Base-by-base conservation (phyloP, 2,113 vertebrate genomes). In the Myodes glareolus region DNA sequence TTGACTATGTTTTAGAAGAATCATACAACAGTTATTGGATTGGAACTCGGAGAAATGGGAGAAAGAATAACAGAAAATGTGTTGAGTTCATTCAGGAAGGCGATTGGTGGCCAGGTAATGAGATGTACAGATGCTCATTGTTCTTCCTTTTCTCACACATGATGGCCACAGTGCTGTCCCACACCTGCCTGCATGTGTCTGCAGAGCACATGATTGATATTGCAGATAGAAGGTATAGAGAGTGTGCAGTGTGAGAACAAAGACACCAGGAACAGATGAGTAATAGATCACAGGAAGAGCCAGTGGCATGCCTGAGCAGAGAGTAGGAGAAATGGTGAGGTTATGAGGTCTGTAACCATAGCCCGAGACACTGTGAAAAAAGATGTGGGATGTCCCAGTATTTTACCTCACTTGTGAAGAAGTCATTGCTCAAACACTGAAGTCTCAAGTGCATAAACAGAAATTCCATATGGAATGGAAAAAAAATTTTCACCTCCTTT, bases 171-270 rank as follows among this genome's bases (percentile, higher is more conserved):
- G 27, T 77, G 31, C 63, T 72, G 9, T 77, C 33, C 27, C 42
- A 17, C 0, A 3, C 58, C 88, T 89, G 50, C 25, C 50, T 92
- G 52, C 72, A 55, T 96, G 85, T 81, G 45, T 31, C 45, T 94
- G 63, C 67, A 47, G n/a, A 70, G 27, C 52, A 47, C 16, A 12
- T 68, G 85, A 80, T 2, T 68, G 80, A 93, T 86, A 45, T 17
- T 92, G 72, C 55, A 94, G 87, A 82, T 45, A 90, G 75, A 68
- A 84, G 23, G 23, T 27, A 23, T 12, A 19, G 55, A 70, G 14
- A 97, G 81, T 91, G 84, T 93, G 82, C 90, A 90, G 90, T 94
- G 76, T 94, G 95, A 96, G 96, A 97, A 96, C 73, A 91, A 92
- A 96, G 55, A 82, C 29, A 1, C 31, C 47, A 55, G 55, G 67